These are phyloP conservation scores for Odontocolon sp. DNA, from an alignment of 2,888 invertebrate genomes.

Conservation along the genomic window DNA sequence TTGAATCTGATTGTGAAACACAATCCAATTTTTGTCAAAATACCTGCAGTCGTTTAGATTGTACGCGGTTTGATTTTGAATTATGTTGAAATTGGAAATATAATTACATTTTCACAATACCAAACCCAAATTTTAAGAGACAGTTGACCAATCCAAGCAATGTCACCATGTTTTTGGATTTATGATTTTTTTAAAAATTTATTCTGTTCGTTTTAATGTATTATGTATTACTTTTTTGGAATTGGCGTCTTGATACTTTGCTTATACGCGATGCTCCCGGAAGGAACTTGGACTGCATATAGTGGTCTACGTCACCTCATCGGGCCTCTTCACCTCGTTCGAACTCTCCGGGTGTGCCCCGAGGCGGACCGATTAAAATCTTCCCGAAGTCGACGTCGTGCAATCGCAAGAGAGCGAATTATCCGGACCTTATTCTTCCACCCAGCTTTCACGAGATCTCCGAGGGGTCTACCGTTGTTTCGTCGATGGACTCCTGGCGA, in stretches of 20 bases:
- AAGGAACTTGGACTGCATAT: slow-evolving; percentile 40
- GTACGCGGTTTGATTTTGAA: too few relatives aligned
- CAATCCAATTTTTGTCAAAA: too few relatives aligned
- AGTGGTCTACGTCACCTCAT: slow-evolving; percentile 10
- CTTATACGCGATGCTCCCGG: slow-evolving; percentile 42
- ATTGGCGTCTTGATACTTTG: not conserved
- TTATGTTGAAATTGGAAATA: too few relatives aligned
- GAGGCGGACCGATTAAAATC: slow-evolving; percentile 48
- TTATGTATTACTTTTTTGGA: not conserved
- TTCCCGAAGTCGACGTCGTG: slow-evolving; percentile 16
- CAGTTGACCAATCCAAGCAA: too few relatives aligned
- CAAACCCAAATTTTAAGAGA: too few relatives aligned
- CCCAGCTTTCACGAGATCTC: slow-evolving; percentile 18
- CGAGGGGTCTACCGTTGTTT: slow-evolving; percentile 2
- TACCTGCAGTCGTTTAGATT: too few relatives aligned
- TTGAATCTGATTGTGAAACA: too few relatives aligned
- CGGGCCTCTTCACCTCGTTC: slow-evolving; percentile 43
- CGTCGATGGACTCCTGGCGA: slow-evolving; percentile 11
- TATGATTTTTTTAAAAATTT: too few relatives aligned
- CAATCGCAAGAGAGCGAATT: slow-evolving; percentile 15
- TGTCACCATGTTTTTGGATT: too few relatives aligned
- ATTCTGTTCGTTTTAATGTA: too few relatives aligned
- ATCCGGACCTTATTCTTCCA: not conserved
- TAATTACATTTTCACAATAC: too few relatives aligned
- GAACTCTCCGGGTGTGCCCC: slow-evolving; percentile 57